Base-by-base conservation (phyloP, 2,888 invertebrate species). In the Dicyrtoma fusca region DNA sequence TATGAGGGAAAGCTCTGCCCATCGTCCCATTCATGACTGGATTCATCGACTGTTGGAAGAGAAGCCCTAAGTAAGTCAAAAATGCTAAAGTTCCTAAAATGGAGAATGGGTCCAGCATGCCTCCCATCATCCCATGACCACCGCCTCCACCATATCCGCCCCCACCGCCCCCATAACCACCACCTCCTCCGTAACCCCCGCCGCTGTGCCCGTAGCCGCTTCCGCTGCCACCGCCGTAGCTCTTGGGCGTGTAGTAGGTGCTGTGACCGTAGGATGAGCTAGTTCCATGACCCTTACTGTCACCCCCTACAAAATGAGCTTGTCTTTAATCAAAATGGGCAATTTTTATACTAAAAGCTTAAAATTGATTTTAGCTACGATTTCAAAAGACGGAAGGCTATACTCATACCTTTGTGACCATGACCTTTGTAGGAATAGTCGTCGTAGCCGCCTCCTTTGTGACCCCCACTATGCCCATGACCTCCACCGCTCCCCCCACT, bases 71-170 rank as follows among this genome's bases (percentile, higher is more conserved):
- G 55, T 72, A 78, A 68, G 77, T 77, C 4, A 80, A 66, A 49
- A 80, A 80, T 1, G 80, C 78, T n/a, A 80, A 62, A 0, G 77
- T 75, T n/a, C 79, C 80, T 4, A 80, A 70, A 69, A 80, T 79
- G 10, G 79, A 77, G 45, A 80, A 80, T 5, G 80, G 80, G 55
- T 80, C 80, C 13, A 77, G 57, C 17, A 72, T 68, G 6, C 76
- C 69, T 13, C 25, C 25, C 62, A 70, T 72, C 25, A n/a, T 51
- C 14, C 71, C 69, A 14, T 63, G n/a, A 1, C 71, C 65, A 11
- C 74, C 74, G 47, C 70, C 65, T 11, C 75, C 69, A 5, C 69
- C 69, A 0, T 73, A 74, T n/a, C 62, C n/a, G 0, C 75, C 74
- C 13, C 73, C 73, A 1, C 77, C 77, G 51, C 62, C 17, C 34